phyloP scores from a whole-genome alignment of 1,140 invertebrate genomes.

The Ips nitidus region DNA sequence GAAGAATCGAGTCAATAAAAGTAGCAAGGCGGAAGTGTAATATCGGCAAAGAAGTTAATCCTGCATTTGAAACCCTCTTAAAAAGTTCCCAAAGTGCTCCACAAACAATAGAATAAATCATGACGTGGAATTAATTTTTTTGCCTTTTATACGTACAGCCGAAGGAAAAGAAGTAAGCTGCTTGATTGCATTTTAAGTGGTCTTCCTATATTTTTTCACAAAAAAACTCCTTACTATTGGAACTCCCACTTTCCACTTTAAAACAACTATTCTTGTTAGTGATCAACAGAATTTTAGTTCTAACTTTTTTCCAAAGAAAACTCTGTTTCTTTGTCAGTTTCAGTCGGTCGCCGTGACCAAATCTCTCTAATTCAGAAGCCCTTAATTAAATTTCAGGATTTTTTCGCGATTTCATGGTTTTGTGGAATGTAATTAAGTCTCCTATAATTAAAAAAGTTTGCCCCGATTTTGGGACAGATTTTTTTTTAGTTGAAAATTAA shows the following conservation, averaged over 20 bases:
- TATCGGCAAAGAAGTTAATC: conserved; percentile 18
- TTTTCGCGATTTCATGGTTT: conserved; percentile 31
- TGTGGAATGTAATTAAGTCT: conserved; percentile 36
- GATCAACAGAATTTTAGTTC: too few relatives aligned
- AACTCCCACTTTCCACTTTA: too few relatives aligned
- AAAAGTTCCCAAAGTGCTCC: conserved; percentile 17
- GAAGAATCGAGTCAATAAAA: not conserved
- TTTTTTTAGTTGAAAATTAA: conserved; percentile 17
- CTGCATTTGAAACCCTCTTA: conserved; percentile 4
- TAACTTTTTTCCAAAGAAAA: too few relatives aligned
- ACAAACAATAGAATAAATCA: conserved; percentile 19
- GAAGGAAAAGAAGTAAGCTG: too few relatives aligned
- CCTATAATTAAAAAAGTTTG: conserved; percentile 36
- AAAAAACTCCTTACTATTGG: too few relatives aligned
- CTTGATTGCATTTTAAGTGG: too few relatives aligned
- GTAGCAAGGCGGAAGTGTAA: conserved; percentile 5
- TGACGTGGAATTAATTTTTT: conserved; percentile 15
- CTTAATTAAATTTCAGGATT: conserved; percentile 35
- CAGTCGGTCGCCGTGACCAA: too few relatives aligned
- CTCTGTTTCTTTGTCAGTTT: too few relatives aligned
- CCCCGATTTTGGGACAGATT: conserved; percentile 30
- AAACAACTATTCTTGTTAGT: too few relatives aligned
- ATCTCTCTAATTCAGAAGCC: conserved; percentile 11
- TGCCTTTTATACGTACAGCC: not conserved
- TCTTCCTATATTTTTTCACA: too few relatives aligned